Evolutionary conservation across 2,888 invertebrate species (phyloP), one percentile per base, ranked within the genome.

Genomic region (Pycnomerus fuliginosus): DNA sequence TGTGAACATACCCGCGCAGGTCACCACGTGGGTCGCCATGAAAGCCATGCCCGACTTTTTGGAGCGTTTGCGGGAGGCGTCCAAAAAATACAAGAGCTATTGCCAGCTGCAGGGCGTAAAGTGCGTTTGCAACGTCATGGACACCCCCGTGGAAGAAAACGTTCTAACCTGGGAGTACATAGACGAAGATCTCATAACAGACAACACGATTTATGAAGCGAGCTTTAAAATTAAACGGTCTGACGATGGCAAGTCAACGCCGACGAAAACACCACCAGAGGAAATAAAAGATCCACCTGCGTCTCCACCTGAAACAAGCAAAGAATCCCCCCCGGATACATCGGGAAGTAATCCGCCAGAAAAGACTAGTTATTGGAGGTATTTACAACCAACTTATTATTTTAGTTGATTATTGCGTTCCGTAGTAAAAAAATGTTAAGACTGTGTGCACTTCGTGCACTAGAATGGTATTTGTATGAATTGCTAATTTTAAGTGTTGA

Each of bases 21-120:
- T 87, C 28, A 81, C 82, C 14, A 76, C 83, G 0, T 92, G 90
- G 90, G 89, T 84, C 0, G 79, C 83, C 0, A 82, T 82, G 49
- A 75, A 80, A 63, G 90, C 87, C 15, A 84, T 89, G 70, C 90
- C 90, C 1, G 84, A 86, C 44, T 90, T 85, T 69, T 71, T 90
- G 16, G 74, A 74, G 51, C 78, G 80, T 52, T 81, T 90, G 77
- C 74, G 88, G 44, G 70, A 73, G 25, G 90, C 90, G 3, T 83
- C 88, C 1, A 74, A 74, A 43, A 74, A 80, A 40, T 86, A 87
- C 64, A 75, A 76, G 44, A 64, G 69, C 14, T 79, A 80, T 58
- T 74, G 72, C 16, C 43, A 52, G 11, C 55, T 57, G 33, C 32
- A 33, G 3, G 64, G 64, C 16, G 51, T 53, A 0, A 56, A 54